Conservation (phyloP, 2,113 vertebrate genomes). For the Cavia aperea region DNA sequence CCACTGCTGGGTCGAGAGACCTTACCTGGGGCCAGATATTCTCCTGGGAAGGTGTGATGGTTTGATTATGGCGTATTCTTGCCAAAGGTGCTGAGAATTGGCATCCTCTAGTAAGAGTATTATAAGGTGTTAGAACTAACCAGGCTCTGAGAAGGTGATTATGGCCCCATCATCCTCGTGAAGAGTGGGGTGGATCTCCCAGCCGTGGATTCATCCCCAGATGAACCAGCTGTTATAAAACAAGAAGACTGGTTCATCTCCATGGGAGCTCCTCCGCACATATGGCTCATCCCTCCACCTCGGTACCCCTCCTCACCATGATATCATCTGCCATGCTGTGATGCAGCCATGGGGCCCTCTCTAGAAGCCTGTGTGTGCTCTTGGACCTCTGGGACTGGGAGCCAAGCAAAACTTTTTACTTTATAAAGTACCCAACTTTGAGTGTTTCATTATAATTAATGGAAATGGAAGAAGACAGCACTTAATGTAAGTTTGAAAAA, state of each 20-base stretch:
- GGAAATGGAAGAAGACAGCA: neutral
- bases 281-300: neutral
- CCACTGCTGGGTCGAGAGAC: neutral
- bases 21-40: neutral
- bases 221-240: neutral
- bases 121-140: neutral
- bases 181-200: neutral
- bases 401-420: neutral
- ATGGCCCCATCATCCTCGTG: no score
- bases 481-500: slow-evolving; percentile 26
- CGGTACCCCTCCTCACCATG: neutral
- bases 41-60: neutral
- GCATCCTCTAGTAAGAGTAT: neutral
- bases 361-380: neutral
- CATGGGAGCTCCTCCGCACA: neutral
- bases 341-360: neutral
- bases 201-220: neutral
- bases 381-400: neutral
- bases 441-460: neutral
- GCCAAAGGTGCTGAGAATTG: neutral
- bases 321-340: neutral
- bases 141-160: neutral
- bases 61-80: no score
- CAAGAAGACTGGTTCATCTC: neutral
- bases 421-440: neutral